Evolutionary conservation across 2,797 vertebrate species (phyloP).

Genomic region (Anableps anableps): DNA sequence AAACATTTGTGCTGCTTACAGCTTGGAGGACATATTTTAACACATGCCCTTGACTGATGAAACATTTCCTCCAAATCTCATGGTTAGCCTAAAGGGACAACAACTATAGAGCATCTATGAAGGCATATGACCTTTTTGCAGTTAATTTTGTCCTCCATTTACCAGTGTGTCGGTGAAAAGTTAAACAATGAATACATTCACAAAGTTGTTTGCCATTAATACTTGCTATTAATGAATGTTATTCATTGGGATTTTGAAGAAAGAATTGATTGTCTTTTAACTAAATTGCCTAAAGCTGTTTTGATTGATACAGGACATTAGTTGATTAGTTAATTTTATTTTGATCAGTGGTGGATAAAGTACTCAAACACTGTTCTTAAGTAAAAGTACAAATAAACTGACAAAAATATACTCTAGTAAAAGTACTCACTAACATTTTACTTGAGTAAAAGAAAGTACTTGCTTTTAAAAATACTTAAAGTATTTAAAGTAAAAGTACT

Average conservation of each 20-base stretch:
- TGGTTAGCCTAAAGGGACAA: constrained; percentile 32
- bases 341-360: too few species aligned
- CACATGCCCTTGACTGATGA: constrained; percentile 33
- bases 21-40: constrained; percentile 7
- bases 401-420: too few species aligned
- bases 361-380: too few species aligned
- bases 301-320: background rate
- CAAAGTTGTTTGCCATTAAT: constrained; percentile 19
- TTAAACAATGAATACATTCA: constrained; percentile 49
- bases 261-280: background rate
- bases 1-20: constrained; percentile 14
- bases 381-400: too few species aligned
- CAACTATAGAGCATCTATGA: constrained; percentile 29
- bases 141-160: constrained; percentile 30
- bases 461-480: too few species aligned
- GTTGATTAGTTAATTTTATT: background rate
- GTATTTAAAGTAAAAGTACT: too few species aligned
- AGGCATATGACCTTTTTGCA: constrained; percentile 53
- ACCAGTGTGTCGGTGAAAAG: constrained; percentile 3
- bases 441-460: too few species aligned
- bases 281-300: background rate
- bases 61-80: constrained; percentile 41
- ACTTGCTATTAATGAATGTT: background rate
- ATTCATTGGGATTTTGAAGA: background rate
- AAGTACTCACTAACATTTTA: too few species aligned